phyloP scores from a whole-genome alignment of 2,113 vertebrate species.

The Tyrannus savana region DNA sequence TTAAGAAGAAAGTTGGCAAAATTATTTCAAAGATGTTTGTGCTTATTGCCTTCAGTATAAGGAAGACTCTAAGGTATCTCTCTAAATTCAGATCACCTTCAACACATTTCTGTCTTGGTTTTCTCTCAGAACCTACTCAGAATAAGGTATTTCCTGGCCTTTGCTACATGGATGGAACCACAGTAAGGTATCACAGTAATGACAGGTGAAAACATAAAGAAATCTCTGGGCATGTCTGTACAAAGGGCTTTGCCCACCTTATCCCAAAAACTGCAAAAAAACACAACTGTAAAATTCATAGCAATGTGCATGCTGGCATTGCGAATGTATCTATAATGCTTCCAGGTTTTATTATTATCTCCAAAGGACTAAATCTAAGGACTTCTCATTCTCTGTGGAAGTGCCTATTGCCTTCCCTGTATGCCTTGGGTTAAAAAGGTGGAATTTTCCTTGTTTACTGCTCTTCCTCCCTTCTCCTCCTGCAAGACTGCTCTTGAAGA shows the following conservation, averaged over 20 bases:
- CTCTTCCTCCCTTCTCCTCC: not conserved
- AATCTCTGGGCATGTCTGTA: not conserved
- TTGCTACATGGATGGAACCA: not conserved
- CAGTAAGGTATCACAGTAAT: not conserved
- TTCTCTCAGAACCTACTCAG: not conserved
- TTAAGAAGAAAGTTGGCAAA: not conserved
- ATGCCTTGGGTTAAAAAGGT: not conserved
- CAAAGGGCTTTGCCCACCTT: not conserved
- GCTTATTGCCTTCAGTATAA: not conserved
- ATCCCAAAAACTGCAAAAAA: not conserved
- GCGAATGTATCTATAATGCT: not conserved
- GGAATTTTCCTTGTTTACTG: not conserved
- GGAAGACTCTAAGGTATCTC: not conserved
- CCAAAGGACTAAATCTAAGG: not conserved
- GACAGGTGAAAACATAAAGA: not conserved
- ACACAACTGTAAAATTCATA: not conserved
- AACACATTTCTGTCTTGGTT: not conserved
- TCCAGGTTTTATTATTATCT: not conserved
- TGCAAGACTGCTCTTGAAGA: accelerated
- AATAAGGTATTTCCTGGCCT: not conserved
- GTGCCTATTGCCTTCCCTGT: not conserved
- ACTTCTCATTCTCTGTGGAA: not conserved
- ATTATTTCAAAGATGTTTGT: not conserved
- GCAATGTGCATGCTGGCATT: not conserved
- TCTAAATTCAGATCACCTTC: not conserved